Base-by-base conservation (phyloP, 2,888 invertebrate species). In the Coronaproctus castanopsis region DNA sequence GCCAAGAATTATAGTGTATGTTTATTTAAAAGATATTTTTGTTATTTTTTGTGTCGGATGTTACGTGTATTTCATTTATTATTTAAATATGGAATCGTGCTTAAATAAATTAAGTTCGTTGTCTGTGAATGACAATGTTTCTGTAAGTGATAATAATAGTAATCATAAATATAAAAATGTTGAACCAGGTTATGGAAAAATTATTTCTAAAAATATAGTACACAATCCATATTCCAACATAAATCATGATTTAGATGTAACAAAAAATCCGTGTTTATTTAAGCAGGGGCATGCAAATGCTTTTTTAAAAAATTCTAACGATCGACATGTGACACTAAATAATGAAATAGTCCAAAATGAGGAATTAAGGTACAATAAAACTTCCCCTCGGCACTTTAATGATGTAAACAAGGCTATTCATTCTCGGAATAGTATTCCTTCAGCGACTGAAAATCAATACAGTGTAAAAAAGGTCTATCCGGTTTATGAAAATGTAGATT, bases 401-500 rank as follows among this genome's bases (percentile, higher is more conserved):
- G 36, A 14, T 8, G 5, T 36, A 14, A 8, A 36, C 14, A 36
- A 36, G 14, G 36, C 5, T 36, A 8, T 14, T 14, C 8, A 5
- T 36, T 36, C 36, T 14, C 8, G 8, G 36, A 36, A 14, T 8
- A 36, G 36, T 36, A 36, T 8, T 36, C 14, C 36, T 14, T 36
- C 36, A 36, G 8, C 36, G 8, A 14, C 14, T 8, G 36, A 5
- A 8, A 14, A 14, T 8, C 36, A 5, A 36, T 14, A 36, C 8
- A 8, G 36, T 14, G 36, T 36, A 8, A 5, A 36, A 14, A 5
- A 14, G 14, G 14, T 8, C 54, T 73, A 73, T 5, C 81, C 82
- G 1, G 81, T 88, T 23, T 88, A 88, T 70, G 88, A 88, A 71
- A 88, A 88, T 71, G 77, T 88, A 58, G 87, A 87, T 65, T 87